Evolutionary conservation across 2,797 vertebrate species (phyloP), one percentile per base, ranked within the genome.

Genomic region (Pangasius djambal): DNA sequence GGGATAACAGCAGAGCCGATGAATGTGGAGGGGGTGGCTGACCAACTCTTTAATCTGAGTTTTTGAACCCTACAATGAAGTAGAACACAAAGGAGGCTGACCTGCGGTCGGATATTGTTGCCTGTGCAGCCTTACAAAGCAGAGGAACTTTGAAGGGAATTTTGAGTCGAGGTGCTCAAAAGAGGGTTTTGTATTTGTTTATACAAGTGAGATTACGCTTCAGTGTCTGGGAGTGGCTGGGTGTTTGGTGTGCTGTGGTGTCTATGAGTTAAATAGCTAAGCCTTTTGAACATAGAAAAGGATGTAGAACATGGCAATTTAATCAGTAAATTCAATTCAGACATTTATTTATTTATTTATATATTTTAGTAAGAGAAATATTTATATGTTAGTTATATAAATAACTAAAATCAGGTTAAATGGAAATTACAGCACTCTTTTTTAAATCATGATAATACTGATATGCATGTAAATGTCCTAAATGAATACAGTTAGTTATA

Each of bases 31-130:
- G 89, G 88, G 89, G 87, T 79, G 90, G 91, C 89, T 84, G 90
- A 91, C 88, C 89, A 89, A 91, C 87, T 89, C 88, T 91, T 92
- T 92, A 92, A 90, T 88, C 90, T 91, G 87, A 89, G 90, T 92
- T 92, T 92, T 86, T 92, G 85, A 90, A 91, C 87, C 87, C 86
- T 86, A 92, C 91, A 93, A 92, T 91, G 89, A 90, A 90, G 67
- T 90, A 86, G 70, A 89, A 90, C 89, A 93, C 90, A 92, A 92
- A 92, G 89, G 91, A 89, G 89, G 88, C 89, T 90, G 90, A 88
- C 87, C 85, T 87, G 87, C 86, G 75, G 88, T 89, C 88, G 88
- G 88, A 90, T 89, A 91, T 90, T 91, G 92, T 91, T 90, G 89
- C 91, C 79, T 89, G 87, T 88, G 91, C 86, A 91, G 88, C 87